Evolutionary conservation across 2,888 invertebrate genomes (phyloP).

Genomic region (Baccha elongata): DNA sequence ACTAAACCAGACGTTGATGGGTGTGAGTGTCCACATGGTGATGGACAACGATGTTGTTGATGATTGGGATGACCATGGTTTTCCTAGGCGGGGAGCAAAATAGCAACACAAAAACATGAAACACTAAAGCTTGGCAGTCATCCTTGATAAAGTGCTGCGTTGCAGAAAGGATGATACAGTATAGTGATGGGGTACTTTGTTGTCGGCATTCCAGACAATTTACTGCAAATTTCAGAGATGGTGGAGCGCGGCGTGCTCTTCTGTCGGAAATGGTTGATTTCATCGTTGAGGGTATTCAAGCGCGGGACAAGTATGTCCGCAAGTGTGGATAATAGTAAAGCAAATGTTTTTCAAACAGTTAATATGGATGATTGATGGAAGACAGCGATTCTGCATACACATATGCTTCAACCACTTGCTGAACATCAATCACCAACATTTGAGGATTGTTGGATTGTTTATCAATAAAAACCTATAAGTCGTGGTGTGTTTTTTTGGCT

Average conservation of each 20-base stretch:
- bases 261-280: conserved; percentile 42
- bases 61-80: conserved; percentile 45
- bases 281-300: conserved; percentile 37
- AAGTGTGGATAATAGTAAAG: conserved; percentile 10
- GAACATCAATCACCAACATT: neutral
- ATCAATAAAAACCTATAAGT: neutral
- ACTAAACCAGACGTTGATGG: conserved; percentile 22
- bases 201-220: conserved; percentile 64
- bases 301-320: conserved; percentile 54
- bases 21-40: conserved; percentile 41
- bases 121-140: conserved; percentile 58
- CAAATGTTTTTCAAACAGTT: conserved; percentile 23
- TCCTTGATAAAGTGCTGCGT: conserved; percentile 51
- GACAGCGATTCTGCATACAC: neutral
- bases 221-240: conserved; percentile 32
- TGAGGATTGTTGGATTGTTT: neutral
- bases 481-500: neutral
- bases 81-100: neutral
- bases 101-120: neutral
- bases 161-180: conserved; percentile 17
- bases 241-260: conserved; percentile 28
- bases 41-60: conserved; percentile 62
- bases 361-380: conserved; percentile 49
- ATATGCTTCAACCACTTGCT: neutral
- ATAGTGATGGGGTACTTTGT: conserved; percentile 12